Conservation (phyloP, 2,797 vertebrate genomes). For the Ptychobarbus kaznakovi region DNA sequence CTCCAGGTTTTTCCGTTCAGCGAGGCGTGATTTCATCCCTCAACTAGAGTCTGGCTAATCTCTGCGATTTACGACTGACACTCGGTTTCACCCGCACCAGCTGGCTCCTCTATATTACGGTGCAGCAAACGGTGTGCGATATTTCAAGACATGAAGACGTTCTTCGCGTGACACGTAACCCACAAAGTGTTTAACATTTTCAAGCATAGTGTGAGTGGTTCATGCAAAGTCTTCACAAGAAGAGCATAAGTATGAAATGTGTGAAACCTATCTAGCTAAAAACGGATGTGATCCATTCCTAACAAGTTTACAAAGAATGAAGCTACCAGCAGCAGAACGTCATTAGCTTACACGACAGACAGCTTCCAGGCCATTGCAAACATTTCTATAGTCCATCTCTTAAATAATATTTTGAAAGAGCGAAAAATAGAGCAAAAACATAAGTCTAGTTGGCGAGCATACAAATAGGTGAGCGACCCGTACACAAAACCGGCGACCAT, state of each 20-base stretch:
- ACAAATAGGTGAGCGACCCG: slow-evolving; percentile 54
- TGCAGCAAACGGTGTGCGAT: slow-evolving; percentile 27
- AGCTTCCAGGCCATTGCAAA: slow-evolving; percentile 51
- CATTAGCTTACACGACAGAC: slow-evolving; percentile 54
- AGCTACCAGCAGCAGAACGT: slow-evolving; percentile 56
- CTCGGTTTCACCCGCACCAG: not conserved
- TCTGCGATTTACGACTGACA: not conserved
- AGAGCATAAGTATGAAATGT: slow-evolving; percentile 50
- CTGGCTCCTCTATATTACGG: slow-evolving; percentile 18
- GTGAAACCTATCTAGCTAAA: slow-evolving; percentile 48
- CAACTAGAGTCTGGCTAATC: not conserved
- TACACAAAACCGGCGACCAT: slow-evolving; percentile 38
- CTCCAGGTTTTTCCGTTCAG: slow-evolving; percentile 19
- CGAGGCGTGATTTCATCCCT: not conserved
- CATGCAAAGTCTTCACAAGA: slow-evolving; percentile 60
- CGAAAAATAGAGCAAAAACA: slow-evolving; percentile 56
- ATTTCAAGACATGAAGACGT: slow-evolving; percentile 27
- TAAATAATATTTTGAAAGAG: slow-evolving; percentile 52
- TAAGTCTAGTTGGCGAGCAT: slow-evolving; percentile 69
- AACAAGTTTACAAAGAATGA: slow-evolving; percentile 28
- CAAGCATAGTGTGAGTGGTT: slow-evolving; percentile 56
- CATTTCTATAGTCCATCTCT: slow-evolving; percentile 32
- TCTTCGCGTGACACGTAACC: slow-evolving; percentile 40
- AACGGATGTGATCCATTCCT: slow-evolving; percentile 20
- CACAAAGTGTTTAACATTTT: slow-evolving; percentile 43